Percentiles rank a stretch among this genome's conserved stretches.
phyloP scores from a whole-genome alignment of 2,797 vertebrate genomes.

The Microctenopoma steveboyesi region DNA sequence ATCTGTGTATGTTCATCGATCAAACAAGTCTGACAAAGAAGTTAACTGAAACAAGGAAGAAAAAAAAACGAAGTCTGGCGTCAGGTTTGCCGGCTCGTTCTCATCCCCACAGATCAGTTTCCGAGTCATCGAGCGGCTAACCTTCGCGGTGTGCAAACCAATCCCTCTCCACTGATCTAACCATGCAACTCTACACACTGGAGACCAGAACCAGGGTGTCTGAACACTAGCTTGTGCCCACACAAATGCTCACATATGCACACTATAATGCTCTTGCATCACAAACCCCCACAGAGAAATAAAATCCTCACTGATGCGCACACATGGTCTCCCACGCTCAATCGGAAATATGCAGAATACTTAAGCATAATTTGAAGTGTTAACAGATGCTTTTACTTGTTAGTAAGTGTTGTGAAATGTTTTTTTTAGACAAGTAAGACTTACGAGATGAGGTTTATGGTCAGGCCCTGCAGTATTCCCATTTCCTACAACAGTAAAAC shows the following conservation, averaged over 20 bases:
- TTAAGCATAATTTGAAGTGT: slow-evolving; percentile 40
- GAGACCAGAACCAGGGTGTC: slow-evolving; percentile 32
- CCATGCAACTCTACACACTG: slow-evolving; percentile 62
- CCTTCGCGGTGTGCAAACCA: slow-evolving; percentile 65
- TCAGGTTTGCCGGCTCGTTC: slow-evolving; percentile 36
- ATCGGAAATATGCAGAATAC: slow-evolving; percentile 29
- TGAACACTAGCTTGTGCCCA: slow-evolving; percentile 31
- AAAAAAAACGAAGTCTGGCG: slow-evolving; percentile 40
- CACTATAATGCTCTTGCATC: slow-evolving; percentile 15
- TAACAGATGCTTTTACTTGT: slow-evolving; percentile 47
- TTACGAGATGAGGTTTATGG: slow-evolving; percentile 56
- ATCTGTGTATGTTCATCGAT: slow-evolving; percentile 52
- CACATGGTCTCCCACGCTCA: slow-evolving; percentile 36
- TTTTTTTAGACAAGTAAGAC: slow-evolving; percentile 39
- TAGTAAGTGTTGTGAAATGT: slow-evolving; percentile 34
- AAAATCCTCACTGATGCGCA: slow-evolving; percentile 1
- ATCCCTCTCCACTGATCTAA: slow-evolving; percentile 57
- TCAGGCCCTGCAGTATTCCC: slow-evolving; percentile 15
- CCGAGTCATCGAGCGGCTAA: slow-evolving; percentile 54
- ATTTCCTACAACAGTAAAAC: slow-evolving; percentile 25
- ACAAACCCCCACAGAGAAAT: slow-evolving; percentile 9
- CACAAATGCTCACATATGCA: slow-evolving; percentile 21
- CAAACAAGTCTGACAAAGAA: slow-evolving; percentile 19
- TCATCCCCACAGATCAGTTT: slow-evolving; percentile 57
- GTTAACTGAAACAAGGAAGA: slow-evolving; percentile 3